Evolutionary conservation across 2,797 vertebrate genomes (phyloP).

Genomic region (Phrynocephalus guinanensis): DNA sequence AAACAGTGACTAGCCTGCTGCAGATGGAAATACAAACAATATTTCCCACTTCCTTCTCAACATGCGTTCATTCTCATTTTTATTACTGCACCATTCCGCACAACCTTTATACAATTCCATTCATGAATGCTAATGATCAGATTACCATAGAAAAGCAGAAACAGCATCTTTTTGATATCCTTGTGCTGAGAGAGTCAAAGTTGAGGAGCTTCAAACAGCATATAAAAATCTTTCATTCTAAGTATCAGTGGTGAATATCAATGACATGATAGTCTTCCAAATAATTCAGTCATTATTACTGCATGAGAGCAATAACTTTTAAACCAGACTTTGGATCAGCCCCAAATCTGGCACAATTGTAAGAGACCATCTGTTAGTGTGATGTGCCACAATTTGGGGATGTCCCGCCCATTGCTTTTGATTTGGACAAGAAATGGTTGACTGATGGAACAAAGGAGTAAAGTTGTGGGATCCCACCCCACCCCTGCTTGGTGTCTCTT

Average conservation of each 20-base stretch:
- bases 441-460: too few relatives aligned
- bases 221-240: neutral
- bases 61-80: conserved; percentile 6
- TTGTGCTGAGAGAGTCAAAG: neutral
- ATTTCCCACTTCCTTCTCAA: neutral
- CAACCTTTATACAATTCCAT: neutral
- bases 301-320: too few relatives aligned
- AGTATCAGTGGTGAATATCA: conserved; percentile 20
- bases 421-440: too few relatives aligned
- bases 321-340: too few relatives aligned
- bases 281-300: neutral
- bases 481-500: too few relatives aligned
- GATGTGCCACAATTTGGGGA: too few relatives aligned
- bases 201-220: neutral
- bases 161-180: neutral
- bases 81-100: neutral
- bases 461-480: too few relatives aligned
- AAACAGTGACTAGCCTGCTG: neutral
- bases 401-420: too few relatives aligned
- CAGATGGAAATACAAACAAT: neutral
- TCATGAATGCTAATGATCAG: conserved; percentile 15
- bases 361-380: too few relatives aligned
- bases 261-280: neutral
- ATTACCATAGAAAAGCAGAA: conserved; percentile 13
- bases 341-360: too few relatives aligned